phyloP scores from a whole-genome alignment of 2,113 vertebrate genomes.

The Gymnocephalus cernua region DNA sequence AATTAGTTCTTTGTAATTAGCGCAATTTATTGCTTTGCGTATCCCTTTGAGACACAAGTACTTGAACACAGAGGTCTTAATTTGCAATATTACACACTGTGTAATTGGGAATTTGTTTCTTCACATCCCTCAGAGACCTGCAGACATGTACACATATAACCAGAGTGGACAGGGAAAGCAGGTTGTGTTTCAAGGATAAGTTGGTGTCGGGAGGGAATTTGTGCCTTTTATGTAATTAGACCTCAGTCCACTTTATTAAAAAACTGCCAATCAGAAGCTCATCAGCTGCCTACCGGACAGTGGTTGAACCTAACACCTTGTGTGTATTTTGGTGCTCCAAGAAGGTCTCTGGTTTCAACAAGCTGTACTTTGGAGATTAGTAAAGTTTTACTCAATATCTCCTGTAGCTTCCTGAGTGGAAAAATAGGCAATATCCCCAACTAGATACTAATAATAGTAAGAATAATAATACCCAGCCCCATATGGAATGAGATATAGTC shows the following conservation, averaged over 20 bases:
- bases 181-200: conserved; percentile 47
- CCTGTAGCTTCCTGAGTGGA: conserved; percentile 25
- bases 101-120: conserved; percentile 78
- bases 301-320: not conserved
- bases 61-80: conserved; percentile 75
- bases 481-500: conserved; percentile 71
- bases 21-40: conserved; percentile 77
- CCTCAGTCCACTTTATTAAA: conserved; percentile 52
- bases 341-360: conserved; percentile 32
- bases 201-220: conserved; percentile 13
- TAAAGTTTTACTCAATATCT: conserved; percentile 47
- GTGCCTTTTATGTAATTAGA: conserved; percentile 60
- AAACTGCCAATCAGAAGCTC: conserved; percentile 38
- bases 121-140: conserved; percentile 46
- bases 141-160: conserved; percentile 43
- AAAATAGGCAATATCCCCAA: conserved; percentile 62
- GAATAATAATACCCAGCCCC: conserved; percentile 70
- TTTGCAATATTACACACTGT: conserved; percentile 75
- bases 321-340: not conserved
- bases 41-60: conserved; percentile 70
- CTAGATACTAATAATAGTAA: conserved; percentile 66
- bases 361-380: conserved; percentile 37
- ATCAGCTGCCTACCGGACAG: conserved; percentile 25
- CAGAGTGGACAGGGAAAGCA: conserved; percentile 41
- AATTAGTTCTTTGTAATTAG: conserved; percentile 81